phyloP scores from a whole-genome alignment of 1,140 invertebrate species.

The Drosophila lacertosa region DNA sequence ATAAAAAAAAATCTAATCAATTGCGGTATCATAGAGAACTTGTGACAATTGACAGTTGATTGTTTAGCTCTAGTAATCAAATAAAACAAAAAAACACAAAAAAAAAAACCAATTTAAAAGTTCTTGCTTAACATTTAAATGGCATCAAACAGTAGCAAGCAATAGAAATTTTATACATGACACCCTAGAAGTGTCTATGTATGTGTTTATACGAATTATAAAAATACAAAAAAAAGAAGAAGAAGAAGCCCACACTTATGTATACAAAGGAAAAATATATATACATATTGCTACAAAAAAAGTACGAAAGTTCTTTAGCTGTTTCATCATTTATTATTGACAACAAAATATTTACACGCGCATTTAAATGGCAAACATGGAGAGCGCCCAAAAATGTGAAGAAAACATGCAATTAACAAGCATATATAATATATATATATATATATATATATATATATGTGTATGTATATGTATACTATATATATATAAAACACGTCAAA shows the following conservation, averaged over 20 bases:
- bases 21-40: slow-evolving; percentile 31
- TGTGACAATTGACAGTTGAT: slow-evolving; percentile 43
- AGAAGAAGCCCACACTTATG: slow-evolving; percentile 26
- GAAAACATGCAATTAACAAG: slow-evolving; percentile 58
- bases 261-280: slow-evolving; percentile 36
- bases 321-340: slow-evolving; percentile 69
- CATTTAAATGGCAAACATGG: slow-evolving; percentile 58
- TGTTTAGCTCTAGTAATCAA: slow-evolving; percentile 38
- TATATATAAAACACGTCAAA: slow-evolving; percentile 31
- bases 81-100: slow-evolving; percentile 11
- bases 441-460: slow-evolving; percentile 17
- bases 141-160: slow-evolving; percentile 22
- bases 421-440: slow-evolving; percentile 34
- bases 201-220: slow-evolving; percentile 31
- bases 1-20: slow-evolving; percentile 23
- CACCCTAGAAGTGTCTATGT: slow-evolving; percentile 10
- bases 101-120: slow-evolving; percentile 19
- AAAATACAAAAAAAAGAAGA: slow-evolving; percentile 3
- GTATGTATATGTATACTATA: slow-evolving; percentile 18
- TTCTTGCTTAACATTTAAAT: slow-evolving; percentile 31
- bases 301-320: slow-evolving; percentile 56
- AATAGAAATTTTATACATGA: slow-evolving; percentile 30
- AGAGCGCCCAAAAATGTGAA: slow-evolving; percentile 40
- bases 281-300: slow-evolving; percentile 27
- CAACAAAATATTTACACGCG: slow-evolving; percentile 67